Conservation (phyloP, 2,797 vertebrate genomes). For the Botia kubotai region DNA sequence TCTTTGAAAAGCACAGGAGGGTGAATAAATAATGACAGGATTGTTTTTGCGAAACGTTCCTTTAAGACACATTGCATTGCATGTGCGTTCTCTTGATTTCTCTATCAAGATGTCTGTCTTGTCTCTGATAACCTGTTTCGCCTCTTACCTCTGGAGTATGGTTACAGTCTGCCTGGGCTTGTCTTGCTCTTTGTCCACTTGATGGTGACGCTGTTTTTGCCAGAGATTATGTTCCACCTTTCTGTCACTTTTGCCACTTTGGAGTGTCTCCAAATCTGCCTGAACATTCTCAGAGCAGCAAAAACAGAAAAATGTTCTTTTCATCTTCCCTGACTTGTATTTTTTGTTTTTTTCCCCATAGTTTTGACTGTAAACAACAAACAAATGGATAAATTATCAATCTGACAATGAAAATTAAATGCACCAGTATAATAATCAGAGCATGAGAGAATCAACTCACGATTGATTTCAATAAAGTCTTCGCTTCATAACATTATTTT, state of each 20-base stretch:
- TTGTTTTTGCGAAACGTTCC: background rate
- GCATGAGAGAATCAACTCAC: too few relatives aligned
- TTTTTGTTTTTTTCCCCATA: background rate
- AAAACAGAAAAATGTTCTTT: background rate
- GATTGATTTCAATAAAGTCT: too few relatives aligned
- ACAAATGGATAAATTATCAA: background rate
- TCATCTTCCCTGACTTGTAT: background rate
- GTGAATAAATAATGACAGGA: too few relatives aligned
- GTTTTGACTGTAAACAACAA: background rate
- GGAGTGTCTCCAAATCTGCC: constrained; percentile 3
- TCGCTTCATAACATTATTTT: too few relatives aligned
- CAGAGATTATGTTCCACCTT: constrained; percentile 44
- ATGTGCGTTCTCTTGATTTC: background rate
- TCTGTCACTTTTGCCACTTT: constrained; percentile 18
- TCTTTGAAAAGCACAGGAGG: too few relatives aligned
- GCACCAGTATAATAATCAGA: too few relatives aligned
- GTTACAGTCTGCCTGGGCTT: constrained; percentile 49
- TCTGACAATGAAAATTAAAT: background rate
- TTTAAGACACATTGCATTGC: background rate
- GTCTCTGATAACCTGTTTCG: constrained; percentile 11
- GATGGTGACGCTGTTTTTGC: constrained; percentile 32
- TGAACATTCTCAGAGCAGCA: background rate
- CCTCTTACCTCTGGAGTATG: constrained; percentile 16
- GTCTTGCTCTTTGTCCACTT: constrained; percentile 50
- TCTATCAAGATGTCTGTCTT: constrained; percentile 38